A percentile compares a stretch with the other conserved stretches of the same genome.
Evolutionary conservation across 2,888 invertebrate species (phyloP).

Genomic region (Hyles lineata): DNA sequence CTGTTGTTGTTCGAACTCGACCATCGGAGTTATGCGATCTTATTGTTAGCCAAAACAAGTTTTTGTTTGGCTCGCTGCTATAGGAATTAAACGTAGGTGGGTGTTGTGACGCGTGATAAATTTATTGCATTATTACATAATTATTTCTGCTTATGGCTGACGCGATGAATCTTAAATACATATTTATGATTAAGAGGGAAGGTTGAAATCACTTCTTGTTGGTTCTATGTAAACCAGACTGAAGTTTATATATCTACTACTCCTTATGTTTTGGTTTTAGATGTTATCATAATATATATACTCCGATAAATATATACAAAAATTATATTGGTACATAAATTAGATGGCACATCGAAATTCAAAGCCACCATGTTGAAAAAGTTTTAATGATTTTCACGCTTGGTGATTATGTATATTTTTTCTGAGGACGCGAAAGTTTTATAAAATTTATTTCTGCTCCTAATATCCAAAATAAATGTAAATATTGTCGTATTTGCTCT

Average conservation of each 20-base stretch:
- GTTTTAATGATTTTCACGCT: slow-evolving; percentile 61
- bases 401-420: neutral
- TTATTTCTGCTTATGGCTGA: neutral
- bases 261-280: neutral
- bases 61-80: neutral
- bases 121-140: slow-evolving; percentile 8
- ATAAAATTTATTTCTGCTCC: neutral
- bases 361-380: slow-evolving; percentile 50
- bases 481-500: neutral
- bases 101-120: neutral
- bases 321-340: neutral
- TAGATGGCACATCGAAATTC: slow-evolving; percentile 20
- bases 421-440: neutral
- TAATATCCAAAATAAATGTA: neutral
- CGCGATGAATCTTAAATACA: neutral
- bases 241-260: neutral
- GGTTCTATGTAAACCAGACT: neutral
- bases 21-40: neutral
- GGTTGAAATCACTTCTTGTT: neutral
- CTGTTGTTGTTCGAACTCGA: neutral
- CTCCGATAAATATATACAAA: neutral
- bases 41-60: slow-evolving; percentile 7
- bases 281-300: too few species aligned
- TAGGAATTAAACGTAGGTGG: neutral
- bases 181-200: neutral